Conservation (phyloP, 2,888 invertebrate genomes). For the Orthosia cruda region DNA sequence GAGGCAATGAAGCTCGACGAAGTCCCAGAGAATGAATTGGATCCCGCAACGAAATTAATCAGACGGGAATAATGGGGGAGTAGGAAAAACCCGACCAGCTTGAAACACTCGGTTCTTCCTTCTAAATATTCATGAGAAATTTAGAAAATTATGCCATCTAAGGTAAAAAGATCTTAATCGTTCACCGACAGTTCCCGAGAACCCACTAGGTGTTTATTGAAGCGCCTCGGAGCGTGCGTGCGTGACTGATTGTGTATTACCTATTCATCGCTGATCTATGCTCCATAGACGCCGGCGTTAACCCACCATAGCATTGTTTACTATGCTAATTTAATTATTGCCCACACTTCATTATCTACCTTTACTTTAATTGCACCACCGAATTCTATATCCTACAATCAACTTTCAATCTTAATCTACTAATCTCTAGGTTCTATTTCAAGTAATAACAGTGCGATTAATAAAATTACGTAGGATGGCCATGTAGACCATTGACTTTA, state of each 20-base stretch:
- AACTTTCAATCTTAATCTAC: background rate
- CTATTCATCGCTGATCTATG: slow-evolving; percentile 53
- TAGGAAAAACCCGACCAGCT: too few relatives aligned
- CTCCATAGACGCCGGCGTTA: slow-evolving; percentile 69
- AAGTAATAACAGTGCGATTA: background rate
- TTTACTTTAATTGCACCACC: slow-evolving; percentile 44
- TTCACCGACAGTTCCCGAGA: slow-evolving; percentile 18
- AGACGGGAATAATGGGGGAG: too few relatives aligned
- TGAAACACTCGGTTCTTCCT: background rate
- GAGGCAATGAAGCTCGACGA: too few relatives aligned
- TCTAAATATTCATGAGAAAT: slow-evolving; percentile 11
- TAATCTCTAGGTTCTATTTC: background rate
- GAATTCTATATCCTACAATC: slow-evolving; percentile 11
- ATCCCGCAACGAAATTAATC: too few relatives aligned
- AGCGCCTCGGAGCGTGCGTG: slow-evolving; percentile 47
- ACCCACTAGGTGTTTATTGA: slow-evolving; percentile 38
- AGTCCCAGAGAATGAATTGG: too few relatives aligned
- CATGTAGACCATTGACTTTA: slow-evolving; percentile 75
- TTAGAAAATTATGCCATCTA: background rate
- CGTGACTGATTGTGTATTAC: slow-evolving; percentile 41
- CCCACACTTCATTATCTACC: slow-evolving; percentile 46
- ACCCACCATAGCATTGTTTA: slow-evolving; percentile 60
- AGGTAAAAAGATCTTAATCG: slow-evolving; percentile 14
- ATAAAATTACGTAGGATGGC: slow-evolving; percentile 61
- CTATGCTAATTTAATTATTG: slow-evolving; percentile 60